Base-by-base conservation (phyloP, 2,113 vertebrate species). In the Anguilla rostrata region DNA sequence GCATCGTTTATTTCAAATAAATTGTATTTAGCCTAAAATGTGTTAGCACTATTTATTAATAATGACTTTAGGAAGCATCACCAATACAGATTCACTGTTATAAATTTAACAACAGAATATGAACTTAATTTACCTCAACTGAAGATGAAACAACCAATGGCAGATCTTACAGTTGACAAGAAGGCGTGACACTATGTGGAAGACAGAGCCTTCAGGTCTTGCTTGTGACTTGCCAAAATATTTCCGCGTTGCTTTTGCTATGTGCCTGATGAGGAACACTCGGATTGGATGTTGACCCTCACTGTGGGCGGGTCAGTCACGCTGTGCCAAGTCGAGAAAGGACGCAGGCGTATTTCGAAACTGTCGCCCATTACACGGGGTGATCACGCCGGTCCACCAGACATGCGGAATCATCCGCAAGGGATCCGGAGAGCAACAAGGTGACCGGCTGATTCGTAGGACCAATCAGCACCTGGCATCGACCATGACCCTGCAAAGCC, bases 291-390 rank as follows among this genome's bases (percentile, higher is more conserved):
- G 15, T 80, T 41, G 78, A 39, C 78, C 39, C 78, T 40, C 34
- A 40, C 78, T 22, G 11, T 14, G 20, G 11, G 49, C 29, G 34
- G 7, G 26, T 5, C 8, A 3, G 56, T 82, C 43, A 26, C 26
- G 78, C 82, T 82, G 78, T 83, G 78, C 56, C 80, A 83, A 53
- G 20, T 41, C 53, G 66, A 81, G 82, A 89, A 63, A 85, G 5
- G 40, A 26, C 60, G 20, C 43, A 71, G 79, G 9, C 57, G 26
- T 80, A 82, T 82, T 79, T 83, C 81, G 40, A 82, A 82, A 11
- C 49, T n/a, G 26, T 82, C 46, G 43, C 46, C 1, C 20, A 49
- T 34, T 34, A n/a, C 43, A 53, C 40, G 5, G 43, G 22, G 9
- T 11, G 14, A 53, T 22, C 53, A 56, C 43, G 3, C 12, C 22